Base-by-base conservation (phyloP, 2,888 invertebrate species). In the Heliconius cydno region DNA sequence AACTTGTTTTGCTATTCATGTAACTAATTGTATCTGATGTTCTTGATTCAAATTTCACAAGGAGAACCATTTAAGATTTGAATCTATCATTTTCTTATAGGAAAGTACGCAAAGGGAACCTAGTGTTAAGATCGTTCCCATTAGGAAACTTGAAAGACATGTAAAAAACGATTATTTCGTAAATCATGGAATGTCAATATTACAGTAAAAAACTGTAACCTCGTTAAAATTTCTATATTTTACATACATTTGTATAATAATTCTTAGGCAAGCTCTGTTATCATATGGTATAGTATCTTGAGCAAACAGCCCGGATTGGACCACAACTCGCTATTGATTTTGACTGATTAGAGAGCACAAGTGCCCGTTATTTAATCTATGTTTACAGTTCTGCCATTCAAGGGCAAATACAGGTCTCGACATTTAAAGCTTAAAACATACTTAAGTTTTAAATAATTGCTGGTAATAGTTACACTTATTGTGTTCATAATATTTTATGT, bases 291-390 rank as follows among this genome's bases (percentile, higher is more conserved):
- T 28, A 86, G 87, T 91, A 91, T 91, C 90, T 88, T 89, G 83
- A 83, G 83, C 87, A 92, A 92, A 92, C 89, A 91, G 88, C 82
- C 83, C 86, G 86, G 84, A 86, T 85, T 85, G 86, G 87, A 85
- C 87, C 85, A 83, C 81, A 84, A 83, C 85, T 84, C 86, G 85
- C 86, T 92, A 91, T 92, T 92, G 92, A 90, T 92, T 92, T 90
- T 92, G 89, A 90, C 91, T 91, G 92, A 92, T 92, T 88, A 82
- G 84, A 80, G 82, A 83, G 82, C 80, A 83, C 85, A 85, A 84
- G 85, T 85, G 84, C 84, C 85, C 84, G 84, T 86, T 86, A 85
- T 83, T 82, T 85, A 83, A 85, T 85, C 85, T 83, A 82, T 79
- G 80, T 80, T 80, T 81, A 82, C 81, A 80, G 77, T 81, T 77